Base-by-base conservation (phyloP, 1,140 invertebrate species). In the Dryas iulia region DNA sequence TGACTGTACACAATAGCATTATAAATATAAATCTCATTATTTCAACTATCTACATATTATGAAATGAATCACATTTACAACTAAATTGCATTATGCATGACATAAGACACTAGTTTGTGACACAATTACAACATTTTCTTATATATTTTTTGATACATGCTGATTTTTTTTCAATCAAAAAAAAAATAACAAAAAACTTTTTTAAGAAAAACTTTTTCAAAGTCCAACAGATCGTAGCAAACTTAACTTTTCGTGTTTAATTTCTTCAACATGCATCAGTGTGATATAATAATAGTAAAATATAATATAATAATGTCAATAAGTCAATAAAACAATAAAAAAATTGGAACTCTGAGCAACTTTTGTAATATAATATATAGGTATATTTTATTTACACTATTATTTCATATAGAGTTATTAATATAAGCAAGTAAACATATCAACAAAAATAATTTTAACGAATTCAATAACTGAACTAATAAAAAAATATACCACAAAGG, bases 21-120 rank as follows among this genome's bases (percentile, higher is more conserved):
- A 3, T 25, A 39, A 39, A 60, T 61, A 61, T 52, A 61, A 39
- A 61, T 52, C 6, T 61, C 33, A 47, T 23, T 61, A 61, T 61
- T 47, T 33, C 35, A 11, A 52, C 18, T 24, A 35, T n/a, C 25
- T 30, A 47, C 39, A n/a, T 47, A 58, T 28, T 30, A 30, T 18
- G 11, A 21, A 23, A 14, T 23, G 25, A 62, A n/a, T 5, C 39
- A 61, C 12, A 53, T 28, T 39, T 39, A 53, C 24, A 62, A 30
- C 60, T 62, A 62, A 28, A 62, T 62, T 30, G 60, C 60, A 53
- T 62, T 62, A 62, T 52, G 26, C 59, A 24, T 47, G 24, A 58
- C 59, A 61, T 61, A 54, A 54, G 28, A 54, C 60, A 62, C 60
- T 62, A 62, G 60, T 62, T 62, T 62, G 59, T 62, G 59, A 62